Percentiles rank a stretch among this genome's conserved stretches.
Evolutionary conservation across 2,888 invertebrate species (phyloP).

Genomic region (Hyposoter dolosus): DNA sequence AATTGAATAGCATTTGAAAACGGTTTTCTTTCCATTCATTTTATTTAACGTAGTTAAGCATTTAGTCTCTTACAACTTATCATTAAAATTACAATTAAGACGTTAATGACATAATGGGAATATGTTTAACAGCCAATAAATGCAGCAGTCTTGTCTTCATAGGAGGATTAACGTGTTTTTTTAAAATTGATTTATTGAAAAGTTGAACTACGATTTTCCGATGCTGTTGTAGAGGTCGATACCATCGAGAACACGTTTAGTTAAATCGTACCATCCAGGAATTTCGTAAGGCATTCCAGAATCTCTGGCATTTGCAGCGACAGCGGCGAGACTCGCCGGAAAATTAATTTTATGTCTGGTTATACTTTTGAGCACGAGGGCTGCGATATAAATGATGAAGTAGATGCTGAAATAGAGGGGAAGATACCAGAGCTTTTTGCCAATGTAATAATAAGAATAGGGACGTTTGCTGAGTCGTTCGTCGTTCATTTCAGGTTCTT

Average conservation of each 20-base stretch:
- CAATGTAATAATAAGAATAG: constrained; percentile 91
- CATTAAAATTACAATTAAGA: not conserved
- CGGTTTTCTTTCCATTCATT: not conserved
- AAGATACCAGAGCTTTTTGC: constrained; percentile 91
- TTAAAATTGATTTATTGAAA: not conserved
- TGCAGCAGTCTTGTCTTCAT: constrained; percentile 43
- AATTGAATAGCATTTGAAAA: not conserved
- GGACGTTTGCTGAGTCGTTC: constrained; percentile 82
- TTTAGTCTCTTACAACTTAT: not conserved
- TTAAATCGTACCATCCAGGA: constrained; percentile 76
- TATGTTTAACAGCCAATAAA: not conserved
- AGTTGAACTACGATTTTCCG: constrained; percentile 10
- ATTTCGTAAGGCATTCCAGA: constrained; percentile 61
- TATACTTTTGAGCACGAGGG: constrained; percentile 90
- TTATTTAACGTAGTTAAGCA: not conserved
- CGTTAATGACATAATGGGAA: not conserved
- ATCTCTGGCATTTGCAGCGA: constrained; percentile 71
- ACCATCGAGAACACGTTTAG: constrained; percentile 74
- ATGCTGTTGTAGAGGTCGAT: constrained; percentile 71
- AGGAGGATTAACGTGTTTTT: not conserved
- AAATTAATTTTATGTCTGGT: constrained; percentile 89
- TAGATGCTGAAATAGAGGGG: constrained; percentile 91
- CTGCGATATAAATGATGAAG: constrained; percentile 88
- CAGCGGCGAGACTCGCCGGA: constrained; percentile 80
- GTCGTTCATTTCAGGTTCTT: constrained; percentile 81